Evolutionary conservation across 2,797 vertebrate genomes (phyloP).

Genomic region (Anguilla pacifica): DNA sequence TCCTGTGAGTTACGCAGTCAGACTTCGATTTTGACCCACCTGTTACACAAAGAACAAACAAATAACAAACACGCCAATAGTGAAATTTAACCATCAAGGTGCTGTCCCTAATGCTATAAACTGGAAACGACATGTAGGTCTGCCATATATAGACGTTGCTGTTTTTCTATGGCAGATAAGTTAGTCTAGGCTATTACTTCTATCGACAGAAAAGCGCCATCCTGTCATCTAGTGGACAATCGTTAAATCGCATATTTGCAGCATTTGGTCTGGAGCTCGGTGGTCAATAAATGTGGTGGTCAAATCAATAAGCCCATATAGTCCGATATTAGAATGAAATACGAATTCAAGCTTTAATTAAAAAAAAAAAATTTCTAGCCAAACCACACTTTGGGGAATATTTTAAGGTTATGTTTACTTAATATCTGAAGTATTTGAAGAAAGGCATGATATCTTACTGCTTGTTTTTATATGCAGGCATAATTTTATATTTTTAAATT

Average conservation of each 20-base stretch:
- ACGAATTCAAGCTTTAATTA: no score
- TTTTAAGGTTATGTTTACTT: no score
- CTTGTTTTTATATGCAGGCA: no score
- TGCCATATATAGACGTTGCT: background rate
- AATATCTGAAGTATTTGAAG: no score
- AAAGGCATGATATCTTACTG: no score
- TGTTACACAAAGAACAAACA: background rate
- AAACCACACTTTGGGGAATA: no score
- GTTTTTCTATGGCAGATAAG: background rate
- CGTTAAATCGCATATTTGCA: background rate
- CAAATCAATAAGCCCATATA: background rate
- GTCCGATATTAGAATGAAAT: no score
- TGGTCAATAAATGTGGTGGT: background rate
- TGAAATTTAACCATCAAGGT: background rate
- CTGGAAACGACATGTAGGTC: background rate
- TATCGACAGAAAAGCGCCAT: background rate
- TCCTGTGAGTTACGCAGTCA: background rate
- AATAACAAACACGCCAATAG: background rate
- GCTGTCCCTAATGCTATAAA: background rate
- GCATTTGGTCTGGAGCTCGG: background rate
- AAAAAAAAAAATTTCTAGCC: no score
- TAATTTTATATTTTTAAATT: no score
- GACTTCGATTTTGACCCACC: background rate
- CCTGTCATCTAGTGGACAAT: constrained; percentile 13
- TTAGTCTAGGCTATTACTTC: background rate